Base-by-base conservation (phyloP, 1,140 invertebrate species). In the Aphaenogaster rudis region DNA sequence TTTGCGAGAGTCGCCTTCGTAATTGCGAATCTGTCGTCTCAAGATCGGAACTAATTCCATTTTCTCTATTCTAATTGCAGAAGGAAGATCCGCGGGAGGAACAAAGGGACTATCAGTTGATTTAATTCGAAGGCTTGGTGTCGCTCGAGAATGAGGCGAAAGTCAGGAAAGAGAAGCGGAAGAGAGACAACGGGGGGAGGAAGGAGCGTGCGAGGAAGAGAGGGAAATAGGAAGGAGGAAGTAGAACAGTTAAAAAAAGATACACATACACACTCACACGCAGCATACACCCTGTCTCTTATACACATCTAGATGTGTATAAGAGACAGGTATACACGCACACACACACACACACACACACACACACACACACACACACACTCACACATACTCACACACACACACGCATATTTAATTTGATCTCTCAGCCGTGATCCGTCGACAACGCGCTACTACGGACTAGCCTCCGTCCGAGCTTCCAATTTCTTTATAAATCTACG, bases 401-500 rank as follows among this genome's bases (percentile, higher is more conserved):
- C 33, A 39, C 33, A 67, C 45, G 33, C 7, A 67, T n/a, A 74
- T 63, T 61, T 61, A 61, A 76, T 61, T 67, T 76, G 81, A 88
- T 91, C 91, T 92, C 90, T 90, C 86, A 84, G 64, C 78, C 48
- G 72, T 84, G 69, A 87, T 71, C 42, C 87, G 86, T 88, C 88
- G 61, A 67, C 91, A 39, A 48, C 28, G 81, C 91, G 90, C 87
- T 91, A 92, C 87, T 92, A 92, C 91, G 91, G 91, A 92, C 85
- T 63, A 74, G 88, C 85, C 76, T 92, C 91, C 89, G 89, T 93
- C 88, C 87, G 89, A 93, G 64, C 79, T 91, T 92, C 39, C 85
- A 88, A 86, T 39, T 92, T 82, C 82, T 82, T 86, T 66, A 74
- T 45, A n/a, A 88, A 91, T 57, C 79, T 87, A 76, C 52, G 54